phyloP scores from a whole-genome alignment of 2,113 vertebrate species.

The Oophaga pumilio region DNA sequence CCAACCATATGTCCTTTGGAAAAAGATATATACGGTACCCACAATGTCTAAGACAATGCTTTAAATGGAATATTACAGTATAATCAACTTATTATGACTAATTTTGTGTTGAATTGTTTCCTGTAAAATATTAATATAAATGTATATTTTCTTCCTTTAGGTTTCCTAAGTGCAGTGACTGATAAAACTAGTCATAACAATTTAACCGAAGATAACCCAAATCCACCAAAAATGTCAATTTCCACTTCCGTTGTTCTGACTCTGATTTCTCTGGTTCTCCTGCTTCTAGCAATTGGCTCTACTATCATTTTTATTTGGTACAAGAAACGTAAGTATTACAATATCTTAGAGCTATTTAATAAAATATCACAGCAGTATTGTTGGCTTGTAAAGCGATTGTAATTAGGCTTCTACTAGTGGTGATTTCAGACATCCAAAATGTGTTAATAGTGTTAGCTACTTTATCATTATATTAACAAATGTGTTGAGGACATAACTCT shows the following conservation, averaged over 20 bases:
- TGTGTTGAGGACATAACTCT: no score
- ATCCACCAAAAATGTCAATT: conserved; percentile 27
- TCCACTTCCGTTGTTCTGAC: conserved; percentile 35
- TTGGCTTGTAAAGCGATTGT: background rate
- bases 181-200: background rate
- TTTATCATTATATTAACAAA: no score
- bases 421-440: no score
- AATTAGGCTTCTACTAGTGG: background rate
- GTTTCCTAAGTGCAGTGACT: background rate
- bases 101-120: background rate
- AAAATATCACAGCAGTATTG: background rate
- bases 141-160: background rate
- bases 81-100: no score
- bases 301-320: background rate
- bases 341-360: background rate
- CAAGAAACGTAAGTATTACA: conserved; percentile 61
- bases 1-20: background rate
- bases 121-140: background rate
- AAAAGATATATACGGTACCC: background rate
- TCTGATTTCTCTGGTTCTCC: conserved; percentile 4
- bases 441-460: no score
- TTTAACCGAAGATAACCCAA: background rate
- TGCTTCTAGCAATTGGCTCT: conserved; percentile 56
- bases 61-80: background rate
- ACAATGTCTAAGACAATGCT: background rate